Conservation (phyloP, 2,888 invertebrate genomes). For the Leptinotarsa tumamoca region DNA sequence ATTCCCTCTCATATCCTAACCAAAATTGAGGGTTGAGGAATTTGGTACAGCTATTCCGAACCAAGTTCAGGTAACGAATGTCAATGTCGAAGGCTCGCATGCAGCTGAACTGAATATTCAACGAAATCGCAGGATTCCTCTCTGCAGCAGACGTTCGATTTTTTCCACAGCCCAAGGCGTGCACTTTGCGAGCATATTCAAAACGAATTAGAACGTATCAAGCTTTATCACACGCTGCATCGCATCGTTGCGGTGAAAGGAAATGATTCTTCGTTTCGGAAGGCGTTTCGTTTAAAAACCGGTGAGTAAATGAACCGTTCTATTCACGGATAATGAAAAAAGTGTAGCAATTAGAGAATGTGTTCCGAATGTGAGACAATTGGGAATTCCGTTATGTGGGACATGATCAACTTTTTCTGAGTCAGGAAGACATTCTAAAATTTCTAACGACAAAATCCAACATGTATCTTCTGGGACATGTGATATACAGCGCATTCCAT, state of each 20-base stretch:
- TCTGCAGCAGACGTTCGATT: neutral
- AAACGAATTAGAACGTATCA: constrained; percentile 18
- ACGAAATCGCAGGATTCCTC: neutral
- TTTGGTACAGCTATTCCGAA: no score
- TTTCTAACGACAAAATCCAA: no score
- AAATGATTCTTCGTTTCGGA: constrained; percentile 14
- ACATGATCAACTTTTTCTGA: no score
- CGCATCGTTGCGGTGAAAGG: constrained; percentile 18
- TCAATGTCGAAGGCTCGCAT: neutral
- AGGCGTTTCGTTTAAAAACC: neutral
- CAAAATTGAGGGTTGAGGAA: no score
- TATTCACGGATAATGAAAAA: neutral
- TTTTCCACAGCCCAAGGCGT: neutral
- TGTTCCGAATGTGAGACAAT: neutral
- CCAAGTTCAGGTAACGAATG: no score
- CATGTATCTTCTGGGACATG: no score
- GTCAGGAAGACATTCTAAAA: no score
- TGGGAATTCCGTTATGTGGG: neutral
- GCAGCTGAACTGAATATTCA: neutral
- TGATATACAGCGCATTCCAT: no score
- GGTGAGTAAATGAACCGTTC: constrained; percentile 9
- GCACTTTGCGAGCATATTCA: neutral
- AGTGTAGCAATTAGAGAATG: constrained; percentile 1
- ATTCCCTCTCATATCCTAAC: no score
- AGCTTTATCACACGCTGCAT: neutral